Conservation (phyloP, 2,797 vertebrate genomes). For the Propithecus perrieri region DNA sequence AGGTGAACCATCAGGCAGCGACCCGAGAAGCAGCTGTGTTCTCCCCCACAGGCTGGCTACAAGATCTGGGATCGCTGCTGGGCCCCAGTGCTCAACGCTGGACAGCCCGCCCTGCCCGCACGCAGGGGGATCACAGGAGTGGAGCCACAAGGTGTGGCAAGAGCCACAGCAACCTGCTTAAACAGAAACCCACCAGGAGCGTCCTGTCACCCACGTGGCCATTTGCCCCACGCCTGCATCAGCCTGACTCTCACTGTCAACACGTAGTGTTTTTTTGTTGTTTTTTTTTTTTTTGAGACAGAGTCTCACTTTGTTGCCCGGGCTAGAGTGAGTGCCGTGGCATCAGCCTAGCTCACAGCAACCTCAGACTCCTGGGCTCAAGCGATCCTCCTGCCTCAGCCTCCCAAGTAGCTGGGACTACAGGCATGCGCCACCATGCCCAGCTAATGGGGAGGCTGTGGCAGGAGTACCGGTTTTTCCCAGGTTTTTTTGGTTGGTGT, state of each 20-base stretch:
- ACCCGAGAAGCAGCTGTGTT: not conserved
- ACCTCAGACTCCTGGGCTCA: no score
- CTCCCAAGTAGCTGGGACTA: no score
- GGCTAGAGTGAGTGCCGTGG: no score
- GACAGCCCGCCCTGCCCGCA: not conserved
- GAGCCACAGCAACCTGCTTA: not conserved
- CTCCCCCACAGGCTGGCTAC: fast-evolving
- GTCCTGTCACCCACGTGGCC: not conserved
- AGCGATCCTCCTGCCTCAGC: no score
- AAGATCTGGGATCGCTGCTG: not conserved
- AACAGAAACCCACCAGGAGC: not conserved
- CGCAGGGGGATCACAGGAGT: not conserved
- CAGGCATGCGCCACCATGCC: fast-evolving
- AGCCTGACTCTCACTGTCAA: not conserved
- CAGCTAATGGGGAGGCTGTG: no score
- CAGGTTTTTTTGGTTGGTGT: no score
- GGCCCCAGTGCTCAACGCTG: not conserved
- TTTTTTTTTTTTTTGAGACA: not conserved
- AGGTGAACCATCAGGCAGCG: fast-evolving
- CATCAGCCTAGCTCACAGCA: no score
- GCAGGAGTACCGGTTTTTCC: no score
- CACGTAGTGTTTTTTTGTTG: not conserved
- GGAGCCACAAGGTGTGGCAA: not conserved
- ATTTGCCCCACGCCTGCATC: not conserved
- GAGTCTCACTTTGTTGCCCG: not conserved